Conservation (phyloP, 2,797 vertebrate species). For the Spea hammondii region DNA sequence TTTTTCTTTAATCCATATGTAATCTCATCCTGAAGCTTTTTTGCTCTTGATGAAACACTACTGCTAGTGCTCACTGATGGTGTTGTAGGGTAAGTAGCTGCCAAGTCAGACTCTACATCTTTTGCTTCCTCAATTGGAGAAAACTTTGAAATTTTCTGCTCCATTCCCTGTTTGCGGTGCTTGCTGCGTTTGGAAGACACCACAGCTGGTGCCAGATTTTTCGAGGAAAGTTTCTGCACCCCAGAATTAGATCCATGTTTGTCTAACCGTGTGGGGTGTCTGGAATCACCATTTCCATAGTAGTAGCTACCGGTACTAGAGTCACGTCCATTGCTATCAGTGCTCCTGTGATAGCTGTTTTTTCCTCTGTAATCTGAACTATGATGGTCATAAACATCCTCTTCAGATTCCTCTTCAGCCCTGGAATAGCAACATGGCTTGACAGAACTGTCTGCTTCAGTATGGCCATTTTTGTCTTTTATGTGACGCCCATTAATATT, state of each 20-base stretch:
- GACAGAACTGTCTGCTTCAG: slow-evolving; percentile 71
- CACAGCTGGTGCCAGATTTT: slow-evolving; percentile 91
- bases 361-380: slow-evolving; percentile 76
- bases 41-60: slow-evolving; percentile 84
- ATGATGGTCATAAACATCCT: slow-evolving; percentile 89
- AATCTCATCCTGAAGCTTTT: slow-evolving; percentile 87
- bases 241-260: slow-evolving; percentile 71
- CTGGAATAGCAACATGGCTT: slow-evolving; percentile 81
- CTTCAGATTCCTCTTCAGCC: slow-evolving; percentile 88
- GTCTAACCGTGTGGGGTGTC: slow-evolving; percentile 77
- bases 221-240: slow-evolving; percentile 86
- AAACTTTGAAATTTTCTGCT: slow-evolving; percentile 98
- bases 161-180: slow-evolving; percentile 96
- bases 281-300: slow-evolving; percentile 80
- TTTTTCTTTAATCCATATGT: slow-evolving; percentile 90
- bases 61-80: slow-evolving; percentile 81
- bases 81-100: slow-evolving; percentile 85
- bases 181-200: slow-evolving; percentile 95
- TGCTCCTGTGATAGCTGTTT: slow-evolving; percentile 75
- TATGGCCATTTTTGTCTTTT: slow-evolving; percentile 69
- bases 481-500: slow-evolving; percentile 71
- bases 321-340: slow-evolving; percentile 82
- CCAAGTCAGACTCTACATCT: slow-evolving; percentile 94
- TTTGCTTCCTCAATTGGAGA: slow-evolving; percentile 98
- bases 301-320: slow-evolving; percentile 79